Evolutionary conservation across 2,888 invertebrate species (phyloP).

Genomic region (Drosophila tripunctata): DNA sequence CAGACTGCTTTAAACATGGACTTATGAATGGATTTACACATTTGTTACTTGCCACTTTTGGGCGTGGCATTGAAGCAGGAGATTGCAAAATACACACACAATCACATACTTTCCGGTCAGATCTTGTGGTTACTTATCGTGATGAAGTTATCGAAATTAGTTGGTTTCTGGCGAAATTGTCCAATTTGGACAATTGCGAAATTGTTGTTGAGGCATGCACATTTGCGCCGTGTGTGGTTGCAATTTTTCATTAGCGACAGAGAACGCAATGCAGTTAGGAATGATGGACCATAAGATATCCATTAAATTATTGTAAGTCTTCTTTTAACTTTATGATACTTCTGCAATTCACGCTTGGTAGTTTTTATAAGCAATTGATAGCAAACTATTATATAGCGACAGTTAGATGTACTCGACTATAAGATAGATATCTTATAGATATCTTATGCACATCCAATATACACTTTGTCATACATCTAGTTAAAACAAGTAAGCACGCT

Average conservation of each 20-base stretch:
- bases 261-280: neutral
- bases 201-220: slow-evolving; percentile 4
- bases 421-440: too few species aligned
- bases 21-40: slow-evolving; percentile 5
- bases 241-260: neutral
- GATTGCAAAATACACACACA: slow-evolving; percentile 19
- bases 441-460: too few species aligned
- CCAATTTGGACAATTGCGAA: slow-evolving; percentile 42
- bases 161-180: slow-evolving; percentile 33
- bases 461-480: too few species aligned
- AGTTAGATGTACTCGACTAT: too few species aligned
- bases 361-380: too few species aligned
- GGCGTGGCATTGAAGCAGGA: slow-evolving; percentile 28
- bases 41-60: neutral
- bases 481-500: too few species aligned
- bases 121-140: slow-evolving; percentile 27
- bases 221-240: neutral
- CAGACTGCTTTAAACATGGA: slow-evolving; percentile 31
- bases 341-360: too few species aligned
- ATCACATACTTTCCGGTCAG: slow-evolving; percentile 3
- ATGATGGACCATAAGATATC: neutral
- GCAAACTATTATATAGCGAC: too few species aligned
- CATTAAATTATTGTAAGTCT: neutral
- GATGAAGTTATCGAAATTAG: slow-evolving; percentile 55
- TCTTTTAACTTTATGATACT: too few species aligned